Base-by-base conservation (phyloP, 2,797 vertebrate genomes). In the Heliangelus exortis region DNA sequence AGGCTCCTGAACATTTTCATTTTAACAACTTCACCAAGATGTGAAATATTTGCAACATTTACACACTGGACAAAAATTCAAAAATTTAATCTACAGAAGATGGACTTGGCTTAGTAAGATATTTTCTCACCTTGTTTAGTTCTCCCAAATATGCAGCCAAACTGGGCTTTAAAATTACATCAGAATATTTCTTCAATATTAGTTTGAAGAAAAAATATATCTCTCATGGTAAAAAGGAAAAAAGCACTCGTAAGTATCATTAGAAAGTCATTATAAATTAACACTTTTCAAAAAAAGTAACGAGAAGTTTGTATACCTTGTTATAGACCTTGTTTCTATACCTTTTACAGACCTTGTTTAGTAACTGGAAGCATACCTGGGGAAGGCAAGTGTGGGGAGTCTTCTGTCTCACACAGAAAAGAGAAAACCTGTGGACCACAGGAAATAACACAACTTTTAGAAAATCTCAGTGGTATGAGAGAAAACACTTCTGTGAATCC, bases 371-470 rank as follows among this genome's bases (percentile, higher is more conserved):
- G 71, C 31, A 69, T 45, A 89, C 57, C 71, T 19, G 51, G 53
- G n/a, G 28, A 47, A 88, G 43, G 28, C 11, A 72, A 72, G 73
- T 7, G 50, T 41, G 36, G 29, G n/a, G 55, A 68, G 39, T 6
- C 51, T 75, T 12, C 12, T 57, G 68, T 51, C 68, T 77, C 83
- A 80, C 83, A 67, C 9, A 90, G 82, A 91, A 93, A 96, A 72
- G 74, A 93, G 71, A 86, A 96, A 97, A 96, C 71, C 80, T 94
- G 72, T 71, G 87, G 82, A 85, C 54, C 57, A 91, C 91, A 96
- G 94, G 93, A 98, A 98, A 94, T 93, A 96, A 92, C 87, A 85
- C 13, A 77, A 87, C 71, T 93, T 96, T 93, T 75, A 94, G 84
- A 97, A 97, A 97, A 96, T 71, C 93, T 87, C 94, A 84, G 31